Evolutionary conservation across 1,140 invertebrate genomes (phyloP).

Genomic region (Drosophila setifemur): DNA sequence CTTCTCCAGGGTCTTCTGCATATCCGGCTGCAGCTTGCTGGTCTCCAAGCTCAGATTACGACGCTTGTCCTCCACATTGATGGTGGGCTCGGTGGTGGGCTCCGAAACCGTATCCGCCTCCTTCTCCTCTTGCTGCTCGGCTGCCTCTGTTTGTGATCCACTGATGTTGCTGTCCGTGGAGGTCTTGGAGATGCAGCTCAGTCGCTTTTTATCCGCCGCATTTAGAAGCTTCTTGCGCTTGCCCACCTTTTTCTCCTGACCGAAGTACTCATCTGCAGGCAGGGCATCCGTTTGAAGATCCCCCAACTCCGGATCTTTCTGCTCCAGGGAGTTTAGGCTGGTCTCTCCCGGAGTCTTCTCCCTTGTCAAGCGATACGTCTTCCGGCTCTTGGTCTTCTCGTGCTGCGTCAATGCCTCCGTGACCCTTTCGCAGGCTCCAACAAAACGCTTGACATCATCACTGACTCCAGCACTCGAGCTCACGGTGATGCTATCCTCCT

Average conservation of each 20-base stretch:
- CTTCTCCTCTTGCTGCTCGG: constrained; percentile 37
- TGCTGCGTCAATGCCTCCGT: constrained; percentile 68
- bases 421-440: constrained; percentile 74
- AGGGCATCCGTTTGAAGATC: constrained; percentile 84
- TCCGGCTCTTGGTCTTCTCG: constrained; percentile 77
- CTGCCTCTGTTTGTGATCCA: constrained; percentile 44
- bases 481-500: constrained; percentile 76
- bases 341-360: constrained; percentile 72
- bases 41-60: constrained; percentile 74
- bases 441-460: constrained; percentile 75
- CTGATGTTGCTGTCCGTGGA: constrained; percentile 78
- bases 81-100: constrained; percentile 52
- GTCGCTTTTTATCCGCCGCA: constrained; percentile 69
- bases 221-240: constrained; percentile 62
- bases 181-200: constrained; percentile 79
- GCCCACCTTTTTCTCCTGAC: constrained; percentile 67
- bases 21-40: constrained; percentile 61
- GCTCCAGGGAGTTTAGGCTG: constrained; percentile 46
- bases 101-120: no score
- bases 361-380: constrained; percentile 70
- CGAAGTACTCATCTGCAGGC: constrained; percentile 86
- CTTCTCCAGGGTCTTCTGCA: constrained; percentile 76
- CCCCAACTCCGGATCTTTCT: constrained; percentile 45
- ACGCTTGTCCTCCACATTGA: constrained; percentile 82
- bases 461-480: constrained; percentile 47